Conservation (phyloP, 2,888 invertebrate species). For the Eupeodes latifasciatus region DNA sequence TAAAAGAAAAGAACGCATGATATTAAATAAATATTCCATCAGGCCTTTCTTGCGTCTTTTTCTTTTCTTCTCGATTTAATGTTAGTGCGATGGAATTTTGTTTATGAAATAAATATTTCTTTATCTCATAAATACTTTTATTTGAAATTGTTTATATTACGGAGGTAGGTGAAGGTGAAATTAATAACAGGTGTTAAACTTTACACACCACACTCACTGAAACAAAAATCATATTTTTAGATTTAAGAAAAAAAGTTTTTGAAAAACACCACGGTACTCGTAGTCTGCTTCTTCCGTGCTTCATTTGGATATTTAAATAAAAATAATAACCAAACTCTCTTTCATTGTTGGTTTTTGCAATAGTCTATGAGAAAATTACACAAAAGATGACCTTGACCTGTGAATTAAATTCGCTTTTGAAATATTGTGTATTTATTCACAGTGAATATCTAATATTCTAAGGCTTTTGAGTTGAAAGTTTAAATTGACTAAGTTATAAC, state of each 20-base stretch:
- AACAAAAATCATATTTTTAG: conserved; percentile 17
- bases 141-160: neutral
- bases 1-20: neutral
- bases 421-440: too few species aligned
- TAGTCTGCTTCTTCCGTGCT: neutral
- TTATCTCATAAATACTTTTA: neutral
- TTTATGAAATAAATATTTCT: conserved; percentile 2
- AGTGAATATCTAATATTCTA: neutral
- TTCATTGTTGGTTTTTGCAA: neutral
- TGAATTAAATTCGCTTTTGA: neutral
- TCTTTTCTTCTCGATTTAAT: neutral
- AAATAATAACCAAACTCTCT: neutral
- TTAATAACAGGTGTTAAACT: conserved; percentile 25
- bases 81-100: conserved; percentile 2
- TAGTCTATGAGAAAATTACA: neutral
- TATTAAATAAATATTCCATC: neutral
- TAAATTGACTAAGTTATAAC: neutral
- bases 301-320: neutral
- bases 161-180: neutral
- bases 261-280: neutral
- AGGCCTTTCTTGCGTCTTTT: neutral
- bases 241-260: neutral
- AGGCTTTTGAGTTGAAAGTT: neutral
- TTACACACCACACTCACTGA: too few species aligned
- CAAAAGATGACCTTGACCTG: conserved; percentile 19